Base-by-base conservation (phyloP, 2,113 vertebrate genomes). In the Prolemur simus region DNA sequence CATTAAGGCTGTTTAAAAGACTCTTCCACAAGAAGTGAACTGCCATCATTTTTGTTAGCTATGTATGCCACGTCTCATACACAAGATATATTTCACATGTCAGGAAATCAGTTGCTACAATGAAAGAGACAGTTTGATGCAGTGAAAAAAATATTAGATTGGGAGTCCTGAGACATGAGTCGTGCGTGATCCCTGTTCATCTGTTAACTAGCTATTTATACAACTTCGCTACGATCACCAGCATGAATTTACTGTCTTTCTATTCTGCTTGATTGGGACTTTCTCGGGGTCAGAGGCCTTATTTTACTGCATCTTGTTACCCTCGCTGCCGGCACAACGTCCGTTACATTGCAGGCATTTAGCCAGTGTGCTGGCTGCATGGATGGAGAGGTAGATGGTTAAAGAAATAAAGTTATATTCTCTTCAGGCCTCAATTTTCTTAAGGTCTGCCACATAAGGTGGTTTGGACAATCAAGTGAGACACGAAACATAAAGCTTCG, bases 1-100 rank as follows among this genome's bases (percentile, higher is more conserved):
- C 82, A 94, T 93, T 94, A 94, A 91, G 29, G 56, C 87, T 93
- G 42, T 94, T 97, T 74, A 81, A 94, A 97, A 84, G 29, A 92
- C 56, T 64, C 85, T 92, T 94, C 64, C 86, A 71, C 69, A 60
- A 69, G 93, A 83, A 47, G 82, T 56, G 47, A 93, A 27, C 89
- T 37, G 49, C 64, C 77, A 94, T 92, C 68, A 60, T 83, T 96
- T 87, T 83, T 90, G 89, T 90, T 78, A 96, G 89, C 76, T 84
- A 5, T 54, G 85, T 84, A 8, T 47, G 85, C 74, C 91, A 58
- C 37, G 39, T 68, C 68, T 94, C 54, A 37, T 77, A 83, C 14
- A 23, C 52, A 37, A 94, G 49, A 69, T 88, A 1, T 81, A 85
- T 94, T 89, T 97, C 84, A 94, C 88, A 87, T 42, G 74, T 96